These are phyloP conservation scores for Sphaerodactylus townsendi DNA, from an alignment of 2,113 vertebrate species.

Conservation along the genomic window DNA sequence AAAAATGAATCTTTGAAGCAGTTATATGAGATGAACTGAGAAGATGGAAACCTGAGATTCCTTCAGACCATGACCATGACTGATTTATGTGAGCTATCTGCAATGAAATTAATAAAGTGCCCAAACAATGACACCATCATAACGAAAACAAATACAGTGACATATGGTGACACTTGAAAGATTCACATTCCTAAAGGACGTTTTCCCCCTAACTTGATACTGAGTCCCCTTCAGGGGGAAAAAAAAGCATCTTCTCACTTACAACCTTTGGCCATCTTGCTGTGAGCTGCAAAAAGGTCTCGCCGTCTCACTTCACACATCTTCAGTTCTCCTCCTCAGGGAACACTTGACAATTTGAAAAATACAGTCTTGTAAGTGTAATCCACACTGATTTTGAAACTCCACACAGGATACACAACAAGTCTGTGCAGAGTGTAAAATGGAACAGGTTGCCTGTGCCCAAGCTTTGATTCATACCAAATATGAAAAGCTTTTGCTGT, in stretches of 20 bases:
- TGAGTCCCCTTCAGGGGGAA: neutral
- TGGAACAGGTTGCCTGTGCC: neutral
- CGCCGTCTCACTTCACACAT: slow-evolving; percentile 8
- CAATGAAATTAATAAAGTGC: slow-evolving; percentile 34
- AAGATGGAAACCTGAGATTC: neutral
- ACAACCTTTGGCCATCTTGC: neutral
- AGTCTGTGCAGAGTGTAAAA: neutral
- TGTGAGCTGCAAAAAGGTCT: slow-evolving; percentile 17
- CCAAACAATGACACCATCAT: slow-evolving; percentile 11
- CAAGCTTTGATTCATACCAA: neutral
- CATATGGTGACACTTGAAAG: slow-evolving; percentile 18
- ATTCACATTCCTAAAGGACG: slow-evolving; percentile 19
- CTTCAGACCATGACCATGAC: neutral
- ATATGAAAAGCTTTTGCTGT: neutral
- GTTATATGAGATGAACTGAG: neutral
- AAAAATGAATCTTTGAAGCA: neutral
- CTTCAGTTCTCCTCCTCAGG: neutral
- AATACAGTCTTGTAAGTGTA: slow-evolving; percentile 24
- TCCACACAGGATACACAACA: neutral
- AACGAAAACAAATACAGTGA: slow-evolving; percentile 15
- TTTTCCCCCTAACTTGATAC: slow-evolving; percentile 27
- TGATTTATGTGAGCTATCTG: slow-evolving; percentile 5
- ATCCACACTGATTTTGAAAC: neutral
- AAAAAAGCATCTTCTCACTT: slow-evolving; percentile 15
- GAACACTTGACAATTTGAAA: neutral